These are phyloP conservation scores for Cantharis rufa DNA, from an alignment of 2,888 invertebrate genomes.

Conservation along the genomic window DNA sequence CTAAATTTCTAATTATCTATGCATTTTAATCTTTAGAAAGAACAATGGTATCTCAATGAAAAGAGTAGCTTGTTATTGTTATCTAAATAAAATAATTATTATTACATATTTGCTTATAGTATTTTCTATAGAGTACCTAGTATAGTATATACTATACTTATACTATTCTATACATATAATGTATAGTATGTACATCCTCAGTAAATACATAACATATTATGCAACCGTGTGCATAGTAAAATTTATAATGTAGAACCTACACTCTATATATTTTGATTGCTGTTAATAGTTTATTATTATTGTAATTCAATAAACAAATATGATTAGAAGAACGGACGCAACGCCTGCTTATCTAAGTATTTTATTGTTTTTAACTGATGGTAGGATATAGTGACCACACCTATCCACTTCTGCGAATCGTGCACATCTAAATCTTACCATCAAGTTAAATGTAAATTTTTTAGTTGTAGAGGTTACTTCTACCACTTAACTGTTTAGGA, in stretches of 20 bases:
- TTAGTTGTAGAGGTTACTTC: slow-evolving; percentile 4
- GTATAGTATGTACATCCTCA: too few species aligned
- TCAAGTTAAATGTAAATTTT: slow-evolving; percentile 3
- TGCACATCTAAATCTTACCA: background rate
- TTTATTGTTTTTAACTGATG: background rate
- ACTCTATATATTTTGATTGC: background rate
- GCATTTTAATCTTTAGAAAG: background rate
- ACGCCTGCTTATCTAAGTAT: background rate
- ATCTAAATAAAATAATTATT: too few species aligned
- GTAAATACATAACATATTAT: too few species aligned
- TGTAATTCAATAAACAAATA: background rate
- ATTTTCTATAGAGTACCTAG: too few species aligned
- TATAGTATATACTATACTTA: too few species aligned
- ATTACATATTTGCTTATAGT: too few species aligned
- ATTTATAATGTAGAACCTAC: too few species aligned
- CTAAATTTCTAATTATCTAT: background rate
- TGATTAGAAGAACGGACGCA: background rate
- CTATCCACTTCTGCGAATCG: background rate
- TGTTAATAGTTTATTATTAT: background rate
- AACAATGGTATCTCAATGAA: background rate
- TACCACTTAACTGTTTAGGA: background rate
- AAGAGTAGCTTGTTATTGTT: background rate
- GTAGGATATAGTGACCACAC: background rate
- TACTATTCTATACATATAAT: too few species aligned
- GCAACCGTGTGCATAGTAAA: too few species aligned